Evolutionary conservation across 2,797 vertebrate species (phyloP), one percentile per base, ranked within the genome.

Genomic region (Cygnus olor): DNA sequence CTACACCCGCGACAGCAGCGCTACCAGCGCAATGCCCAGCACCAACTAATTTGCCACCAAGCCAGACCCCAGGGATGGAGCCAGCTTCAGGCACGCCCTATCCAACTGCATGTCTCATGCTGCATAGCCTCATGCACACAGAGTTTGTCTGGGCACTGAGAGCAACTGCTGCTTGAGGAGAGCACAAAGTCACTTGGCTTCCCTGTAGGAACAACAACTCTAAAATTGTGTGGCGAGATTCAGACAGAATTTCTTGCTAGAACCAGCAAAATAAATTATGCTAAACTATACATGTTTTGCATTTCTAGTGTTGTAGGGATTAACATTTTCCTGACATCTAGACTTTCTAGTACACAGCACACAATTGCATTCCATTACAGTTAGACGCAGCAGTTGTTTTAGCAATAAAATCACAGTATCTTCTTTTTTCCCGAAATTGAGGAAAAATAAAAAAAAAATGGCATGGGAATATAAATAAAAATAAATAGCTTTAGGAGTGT

Each of bases 81-180:
- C 42, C 65, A 20, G 32, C 45, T 30, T 14, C 2, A 0, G 28
- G 32, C 71, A 49, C 24, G 38, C 68, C 73, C 34, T 51, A 5
- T 3, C 6, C 38, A 14, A 1, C 4, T 2, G 0, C 45, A 9
- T 24, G 2, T 6, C 44, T 54, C 56, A 1, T 0, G 0, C 56
- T 18, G 51, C 0, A 7, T 7, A 42, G 65, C 4, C 0, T 34
- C 28, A 8, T 0, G 0, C 36, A 16, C 60, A 3, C 7, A 9
- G 21, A 11, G 38, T 14, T 54, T 27, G 36, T 14, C 72, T 45
- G 45, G 49, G 40, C 15, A 17, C 71, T 3, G 45, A 36, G 18
- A 45, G 40, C 65, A 73, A 25, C 25, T 0, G 24, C 5, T 40
- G 32, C 47, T 44, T 14, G 28, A 53, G 40, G 10, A 54, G 83